phyloP scores from a whole-genome alignment of 2,888 invertebrate species.

The Meloe dianella region DNA sequence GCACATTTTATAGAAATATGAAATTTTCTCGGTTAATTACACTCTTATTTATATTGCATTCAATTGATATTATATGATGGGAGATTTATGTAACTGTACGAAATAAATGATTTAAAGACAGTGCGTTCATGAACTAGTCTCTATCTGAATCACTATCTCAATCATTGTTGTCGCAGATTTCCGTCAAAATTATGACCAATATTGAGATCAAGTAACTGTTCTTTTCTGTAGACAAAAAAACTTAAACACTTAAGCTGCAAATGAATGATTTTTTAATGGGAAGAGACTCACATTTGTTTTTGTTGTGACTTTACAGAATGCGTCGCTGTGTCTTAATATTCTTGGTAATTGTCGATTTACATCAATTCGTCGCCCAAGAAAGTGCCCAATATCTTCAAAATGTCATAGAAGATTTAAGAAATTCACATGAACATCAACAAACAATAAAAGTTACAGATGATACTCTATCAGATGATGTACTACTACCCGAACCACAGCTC shows the following conservation, averaged over 20 bases:
- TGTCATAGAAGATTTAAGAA: slow-evolving; percentile 50
- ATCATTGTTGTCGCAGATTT: no score
- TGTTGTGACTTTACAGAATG: slow-evolving; percentile 40
- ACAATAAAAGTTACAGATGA: slow-evolving; percentile 41
- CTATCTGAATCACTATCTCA: no score
- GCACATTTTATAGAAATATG: not conserved
- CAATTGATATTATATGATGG: no score
- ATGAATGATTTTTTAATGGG: no score
- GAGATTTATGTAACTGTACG: no score
- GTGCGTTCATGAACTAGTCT: no score
- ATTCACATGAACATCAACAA: slow-evolving; percentile 42
- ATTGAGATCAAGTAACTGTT: no score
- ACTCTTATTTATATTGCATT: no score
- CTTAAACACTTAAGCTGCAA: no score
- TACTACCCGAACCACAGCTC: slow-evolving; percentile 25
- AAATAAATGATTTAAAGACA: no score
- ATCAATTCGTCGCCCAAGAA: slow-evolving; percentile 39
- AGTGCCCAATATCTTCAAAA: slow-evolving; percentile 51
- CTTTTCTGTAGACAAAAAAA: no score
- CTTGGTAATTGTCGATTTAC: slow-evolving; percentile 37
- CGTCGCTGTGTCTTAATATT: slow-evolving; percentile 38
- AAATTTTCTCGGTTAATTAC: not conserved
- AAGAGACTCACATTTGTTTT: not conserved
- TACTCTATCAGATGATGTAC: slow-evolving; percentile 15
- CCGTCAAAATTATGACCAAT: no score